These are phyloP conservation scores for Poecilus cupreus DNA, from an alignment of 2,888 invertebrate species.

Conservation along the genomic window DNA sequence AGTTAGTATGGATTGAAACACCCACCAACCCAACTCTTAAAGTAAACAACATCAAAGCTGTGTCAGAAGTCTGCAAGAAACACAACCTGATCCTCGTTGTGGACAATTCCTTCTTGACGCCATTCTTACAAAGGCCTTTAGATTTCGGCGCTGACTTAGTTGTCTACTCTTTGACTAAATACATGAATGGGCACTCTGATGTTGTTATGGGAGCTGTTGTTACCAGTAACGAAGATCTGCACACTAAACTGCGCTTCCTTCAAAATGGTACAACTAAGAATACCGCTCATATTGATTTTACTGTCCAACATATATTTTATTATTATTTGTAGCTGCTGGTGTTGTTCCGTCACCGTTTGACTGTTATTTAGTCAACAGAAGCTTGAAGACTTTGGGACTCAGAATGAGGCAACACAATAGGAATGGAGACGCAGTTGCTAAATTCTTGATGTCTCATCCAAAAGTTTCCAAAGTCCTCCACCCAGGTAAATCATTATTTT, in stretches of 20 bases:
- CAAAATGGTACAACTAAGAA: slow-evolving; percentile 87
- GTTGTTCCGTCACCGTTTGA: slow-evolving; percentile 97
- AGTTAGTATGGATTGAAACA: slow-evolving; percentile 95
- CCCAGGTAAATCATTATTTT: slow-evolving; percentile 77
- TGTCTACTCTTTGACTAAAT: slow-evolving; percentile 95
- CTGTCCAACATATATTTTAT: slow-evolving; percentile 30
- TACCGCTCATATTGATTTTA: not conserved
- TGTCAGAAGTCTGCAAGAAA: slow-evolving; percentile 79
- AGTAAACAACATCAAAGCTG: slow-evolving; percentile 88
- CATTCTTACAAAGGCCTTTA: slow-evolving; percentile 93
- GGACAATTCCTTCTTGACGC: slow-evolving; percentile 95
- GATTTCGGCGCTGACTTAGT: slow-evolving; percentile 93
- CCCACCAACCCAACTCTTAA: slow-evolving; percentile 97
- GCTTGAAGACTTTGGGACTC: slow-evolving; percentile 93
- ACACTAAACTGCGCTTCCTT: slow-evolving; percentile 84
- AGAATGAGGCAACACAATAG: slow-evolving; percentile 93
- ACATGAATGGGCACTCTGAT: slow-evolving; percentile 98
- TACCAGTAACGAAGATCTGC: slow-evolving; percentile 83
- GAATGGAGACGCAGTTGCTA: slow-evolving; percentile 85
- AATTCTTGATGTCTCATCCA: slow-evolving; percentile 87
- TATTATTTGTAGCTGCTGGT: slow-evolving; percentile 84
- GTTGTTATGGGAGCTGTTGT: slow-evolving; percentile 95
- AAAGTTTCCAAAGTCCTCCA: slow-evolving; percentile 87
- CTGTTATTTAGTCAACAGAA: slow-evolving; percentile 93
- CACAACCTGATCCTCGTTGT: slow-evolving; percentile 83